These are phyloP conservation scores for Drosophila rhopaloa DNA, from an alignment of 1,140 invertebrate species.

Conservation along the genomic window DNA sequence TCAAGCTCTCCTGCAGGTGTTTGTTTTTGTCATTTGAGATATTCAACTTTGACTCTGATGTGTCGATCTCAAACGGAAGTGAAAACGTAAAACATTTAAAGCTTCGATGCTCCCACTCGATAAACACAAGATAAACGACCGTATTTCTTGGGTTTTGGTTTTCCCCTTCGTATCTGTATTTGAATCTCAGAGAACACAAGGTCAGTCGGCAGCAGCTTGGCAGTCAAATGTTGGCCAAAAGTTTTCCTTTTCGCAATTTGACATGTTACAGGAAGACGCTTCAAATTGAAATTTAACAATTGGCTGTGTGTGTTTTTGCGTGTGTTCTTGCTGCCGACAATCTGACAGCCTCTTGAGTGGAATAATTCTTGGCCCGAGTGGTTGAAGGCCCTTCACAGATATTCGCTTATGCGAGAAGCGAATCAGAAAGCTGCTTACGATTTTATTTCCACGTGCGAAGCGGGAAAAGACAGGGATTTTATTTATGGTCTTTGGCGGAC, in stretches of 20 bases:
- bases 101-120: slow-evolving; percentile 44
- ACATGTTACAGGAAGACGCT: slow-evolving; percentile 43
- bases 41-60: slow-evolving; percentile 35
- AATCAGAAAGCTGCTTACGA: slow-evolving; percentile 16
- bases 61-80: slow-evolving; percentile 37
- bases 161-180: slow-evolving; percentile 26
- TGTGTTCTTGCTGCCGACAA: slow-evolving; percentile 25
- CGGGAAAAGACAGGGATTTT: slow-evolving; percentile 5
- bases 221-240: slow-evolving; percentile 50
- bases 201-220: slow-evolving; percentile 23
- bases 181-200: slow-evolving; percentile 36
- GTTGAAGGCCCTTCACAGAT: slow-evolving; percentile 42
- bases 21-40: slow-evolving; percentile 17
- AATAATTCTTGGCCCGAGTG: slow-evolving; percentile 40
- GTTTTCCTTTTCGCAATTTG: slow-evolving; percentile 48
- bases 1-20: slow-evolving; percentile 27
- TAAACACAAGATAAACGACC: slow-evolving; percentile 76
- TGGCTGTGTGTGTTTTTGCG: slow-evolving; percentile 21
- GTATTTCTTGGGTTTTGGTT: slow-evolving; percentile 30
- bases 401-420: slow-evolving; percentile 13
- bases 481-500: slow-evolving; percentile 15
- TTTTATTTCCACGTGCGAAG: slow-evolving; percentile 10
- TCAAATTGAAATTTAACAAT: slow-evolving; percentile 54
- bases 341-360: slow-evolving; percentile 44
- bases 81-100: slow-evolving; percentile 39